Percentiles rank a stretch among this genome's conserved stretches.
Conservation (phyloP, 2,113 vertebrate genomes). For the Larimichthys polyactis region DNA sequence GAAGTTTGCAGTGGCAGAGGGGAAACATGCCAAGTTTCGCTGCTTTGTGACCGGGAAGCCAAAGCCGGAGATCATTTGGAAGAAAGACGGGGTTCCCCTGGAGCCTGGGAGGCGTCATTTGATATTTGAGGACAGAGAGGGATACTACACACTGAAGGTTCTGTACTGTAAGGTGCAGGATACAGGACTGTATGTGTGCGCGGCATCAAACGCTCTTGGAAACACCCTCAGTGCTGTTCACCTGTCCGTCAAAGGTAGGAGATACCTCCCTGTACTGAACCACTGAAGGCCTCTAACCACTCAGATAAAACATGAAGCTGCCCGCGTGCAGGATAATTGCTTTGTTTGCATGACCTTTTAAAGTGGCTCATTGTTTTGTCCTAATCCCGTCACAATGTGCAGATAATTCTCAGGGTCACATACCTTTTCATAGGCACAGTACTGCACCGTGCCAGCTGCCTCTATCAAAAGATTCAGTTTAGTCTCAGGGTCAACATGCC, state of each 20-base stretch:
- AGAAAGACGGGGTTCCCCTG: conserved; percentile 89
- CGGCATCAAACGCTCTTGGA: conserved; percentile 92
- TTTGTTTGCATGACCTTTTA: not conserved
- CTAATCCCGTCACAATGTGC: conserved; percentile 45
- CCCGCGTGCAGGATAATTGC: not conserved
- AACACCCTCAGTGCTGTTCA: conserved; percentile 94
- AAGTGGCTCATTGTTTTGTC: conserved; percentile 49
- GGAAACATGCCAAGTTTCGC: conserved; percentile 97
- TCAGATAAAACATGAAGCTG: not conserved
- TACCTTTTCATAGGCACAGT: not conserved
- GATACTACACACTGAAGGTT: conserved; percentile 96
- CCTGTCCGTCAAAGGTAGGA: conserved; percentile 93
- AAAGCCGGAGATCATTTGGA: conserved; percentile 95
- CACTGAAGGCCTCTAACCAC: not conserved
- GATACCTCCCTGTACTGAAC: not conserved
- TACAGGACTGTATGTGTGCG: conserved; percentile 92
- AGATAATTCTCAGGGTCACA: conserved; percentile 37
- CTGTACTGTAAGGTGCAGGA: conserved; percentile 94
- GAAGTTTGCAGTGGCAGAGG: conserved; percentile 89
- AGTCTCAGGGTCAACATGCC: conserved; percentile 5
- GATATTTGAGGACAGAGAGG: conserved; percentile 94
- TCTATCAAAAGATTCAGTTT: conserved; percentile 1
- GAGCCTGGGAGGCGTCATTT: conserved; percentile 87
- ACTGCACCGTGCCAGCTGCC: conserved; percentile 37
- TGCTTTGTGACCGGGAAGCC: conserved; percentile 96